Evolutionary conservation across 2,797 vertebrate species (phyloP), one percentile per base, ranked within the genome.

Genomic region (Pyrocephalus nanus): DNA sequence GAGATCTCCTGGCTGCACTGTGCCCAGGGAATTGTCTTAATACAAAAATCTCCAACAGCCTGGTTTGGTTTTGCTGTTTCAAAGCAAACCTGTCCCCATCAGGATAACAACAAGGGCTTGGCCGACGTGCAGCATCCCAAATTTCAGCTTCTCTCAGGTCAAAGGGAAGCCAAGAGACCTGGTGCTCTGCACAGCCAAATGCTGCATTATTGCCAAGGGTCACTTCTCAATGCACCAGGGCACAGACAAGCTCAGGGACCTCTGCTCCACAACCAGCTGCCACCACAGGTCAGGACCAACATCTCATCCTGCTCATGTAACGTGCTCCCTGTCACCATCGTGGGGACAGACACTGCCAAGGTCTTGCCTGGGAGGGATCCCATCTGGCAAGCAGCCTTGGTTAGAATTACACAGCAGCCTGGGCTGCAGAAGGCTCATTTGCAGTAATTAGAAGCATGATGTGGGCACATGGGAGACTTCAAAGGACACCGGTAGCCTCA

Each of bases 381-480:
- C 95, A 91, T 91, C 92, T 90, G 82, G 94, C 0, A 2, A 86
- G 73, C 91, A 93, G 85, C 2, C 5, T 16, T 42, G 58, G 40
- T 73, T 32, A 74, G 64, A 90, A 88, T 82, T 61, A 79, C 79
- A 50, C 83, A 91, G 91, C 82, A 94, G 76, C 53, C 64, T 70
- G 71, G 50, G 72, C 79, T 74, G 88, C 95, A 90, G 77, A 74
- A 95, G 60, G 53, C 80, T 96, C 77, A 14, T 93, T 77, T 91
- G 80, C 67, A 85, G 58, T 95, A 92, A 96, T 94, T 79, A 96
- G 67, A 95, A 87, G 80, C 54, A 82, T 61, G 60, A 48, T 53
- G 79, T 27, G 45, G 53, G 74, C 32, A 67, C 75, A 91, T 1
- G 1, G 90, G 64, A 82, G 69, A 87, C 92, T 94, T 89, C 86